phyloP scores from a whole-genome alignment of 2,797 vertebrate genomes.

The Podargus strigoides region DNA sequence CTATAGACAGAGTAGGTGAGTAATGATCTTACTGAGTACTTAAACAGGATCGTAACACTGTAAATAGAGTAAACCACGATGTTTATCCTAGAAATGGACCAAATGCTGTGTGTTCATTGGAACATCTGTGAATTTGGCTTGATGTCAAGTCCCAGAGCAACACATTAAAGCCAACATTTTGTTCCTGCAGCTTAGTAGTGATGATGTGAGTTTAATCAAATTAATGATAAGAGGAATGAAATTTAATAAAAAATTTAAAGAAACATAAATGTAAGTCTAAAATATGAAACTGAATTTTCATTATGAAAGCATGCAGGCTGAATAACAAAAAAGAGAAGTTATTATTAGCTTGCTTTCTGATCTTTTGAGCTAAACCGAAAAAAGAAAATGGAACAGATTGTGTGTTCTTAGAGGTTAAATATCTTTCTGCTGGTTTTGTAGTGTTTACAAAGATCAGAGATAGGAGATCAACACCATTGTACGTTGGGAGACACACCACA shows the following conservation, averaged over 20 bases:
- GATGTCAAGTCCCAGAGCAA: conserved; percentile 34
- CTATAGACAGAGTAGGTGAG: not conserved
- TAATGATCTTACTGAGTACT: not conserved
- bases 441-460: not conserved
- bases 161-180: not conserved
- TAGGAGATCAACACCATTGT: not conserved
- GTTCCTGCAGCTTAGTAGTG: not conserved
- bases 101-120: not conserved
- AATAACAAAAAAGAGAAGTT: not conserved
- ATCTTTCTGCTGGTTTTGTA: not conserved
- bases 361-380: not conserved
- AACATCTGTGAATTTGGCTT: conserved; percentile 47
- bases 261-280: not conserved
- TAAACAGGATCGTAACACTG: not conserved
- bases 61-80: not conserved
- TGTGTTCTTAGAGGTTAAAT: not conserved
- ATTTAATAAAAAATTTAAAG: not conserved
- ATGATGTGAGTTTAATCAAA: not conserved
- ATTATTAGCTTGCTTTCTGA: not conserved
- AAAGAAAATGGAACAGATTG: not conserved
- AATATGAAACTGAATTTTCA: not conserved
- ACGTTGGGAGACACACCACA: not conserved
- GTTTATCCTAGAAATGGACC: conserved; percentile 40
- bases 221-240: not conserved
- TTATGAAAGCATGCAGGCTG: not conserved